Base-by-base conservation (phyloP, 2,113 vertebrate species). In the Rhinopomastus cyanomelas region DNA sequence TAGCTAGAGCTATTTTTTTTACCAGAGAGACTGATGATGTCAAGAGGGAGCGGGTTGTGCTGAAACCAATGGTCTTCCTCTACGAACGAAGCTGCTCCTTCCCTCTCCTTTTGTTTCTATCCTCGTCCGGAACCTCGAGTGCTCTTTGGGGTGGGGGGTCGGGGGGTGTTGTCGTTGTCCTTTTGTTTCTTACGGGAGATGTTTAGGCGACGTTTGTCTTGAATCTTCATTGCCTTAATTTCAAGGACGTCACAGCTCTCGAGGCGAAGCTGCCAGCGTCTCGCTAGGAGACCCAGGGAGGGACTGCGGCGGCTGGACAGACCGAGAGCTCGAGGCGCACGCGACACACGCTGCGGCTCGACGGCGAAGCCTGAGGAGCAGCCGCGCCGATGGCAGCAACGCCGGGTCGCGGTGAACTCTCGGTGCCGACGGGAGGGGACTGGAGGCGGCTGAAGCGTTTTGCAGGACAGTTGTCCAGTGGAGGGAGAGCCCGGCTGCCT, bases 191-290 rank as follows among this genome's bases (percentile, higher is more conserved):
- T 98, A 96, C 92, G 98, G 98, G 97, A 98, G 98, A 98, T 98
- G 98, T 98, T 98, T 98, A 98, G 98, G 97, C 98, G 98, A 98
- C 97, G 97, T 98, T 97, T 98, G 98, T 98, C 98, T 98, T 98
- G 98, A 99, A 98, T 99, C 98, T 98, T 99, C 98, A 98, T 99
- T 99, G 99, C 98, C 99, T 99, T 99, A 99, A 99, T 99, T 99
- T 99, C 97, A 98, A 99, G 98, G 98, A 98, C 97, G 97, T 98
- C 98, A 98, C 97, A 96, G 97, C 97, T 98, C 96, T 97, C 95
- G 85, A 97, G 97, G 97, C 97, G n/a, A 97, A 97, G 96, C 96
- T 97, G 96, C 98, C 98, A 98, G 97, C 97, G 97, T 98, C 98
- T 98, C 95, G 97, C 98, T 98, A 96, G 96, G 97, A 97, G 95